Evolutionary conservation across 2,888 invertebrate species (phyloP).

Genomic region (Platyscelio sp.): DNA sequence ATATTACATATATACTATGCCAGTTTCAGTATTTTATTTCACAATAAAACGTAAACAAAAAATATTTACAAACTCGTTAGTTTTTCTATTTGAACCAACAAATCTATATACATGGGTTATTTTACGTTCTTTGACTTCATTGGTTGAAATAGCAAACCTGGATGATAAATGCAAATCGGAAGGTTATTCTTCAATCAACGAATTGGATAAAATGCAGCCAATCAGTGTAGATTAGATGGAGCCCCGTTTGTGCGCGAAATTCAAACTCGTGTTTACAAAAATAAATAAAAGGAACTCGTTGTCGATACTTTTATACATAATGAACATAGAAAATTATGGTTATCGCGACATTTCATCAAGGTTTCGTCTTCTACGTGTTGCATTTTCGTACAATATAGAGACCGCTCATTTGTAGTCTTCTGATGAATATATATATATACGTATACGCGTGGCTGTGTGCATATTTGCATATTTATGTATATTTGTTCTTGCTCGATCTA

Average conservation of each 20-base stretch:
- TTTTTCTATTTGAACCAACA: constrained; percentile 34
- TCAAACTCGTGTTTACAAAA: too few species aligned
- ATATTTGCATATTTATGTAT: constrained; percentile 68
- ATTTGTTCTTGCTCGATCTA: constrained; percentile 69
- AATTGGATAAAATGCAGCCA: too few species aligned
- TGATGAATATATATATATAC: constrained; percentile 73
- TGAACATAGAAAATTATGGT: constrained; percentile 13
- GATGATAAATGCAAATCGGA: not conserved
- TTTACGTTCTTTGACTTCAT: constrained; percentile 1
- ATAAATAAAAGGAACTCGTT: too few species aligned
- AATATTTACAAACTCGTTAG: constrained; percentile 54
- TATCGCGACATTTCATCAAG: not conserved
- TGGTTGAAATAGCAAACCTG: constrained; percentile 15
- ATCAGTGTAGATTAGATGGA: too few species aligned
- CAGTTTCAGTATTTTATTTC: too few species aligned
- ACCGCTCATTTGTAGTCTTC: constrained; percentile 73
- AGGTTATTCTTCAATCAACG: too few species aligned
- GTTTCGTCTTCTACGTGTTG: constrained; percentile 25
- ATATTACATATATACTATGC: not conserved
- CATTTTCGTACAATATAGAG: constrained; percentile 67
- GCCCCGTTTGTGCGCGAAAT: too few species aligned
- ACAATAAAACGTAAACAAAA: constrained; percentile 23
- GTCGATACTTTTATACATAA: not conserved
- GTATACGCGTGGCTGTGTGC: constrained; percentile 74
- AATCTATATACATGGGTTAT: constrained; percentile 28